Conservation (phyloP, 2,888 invertebrate genomes). For the Carcina quercana region DNA sequence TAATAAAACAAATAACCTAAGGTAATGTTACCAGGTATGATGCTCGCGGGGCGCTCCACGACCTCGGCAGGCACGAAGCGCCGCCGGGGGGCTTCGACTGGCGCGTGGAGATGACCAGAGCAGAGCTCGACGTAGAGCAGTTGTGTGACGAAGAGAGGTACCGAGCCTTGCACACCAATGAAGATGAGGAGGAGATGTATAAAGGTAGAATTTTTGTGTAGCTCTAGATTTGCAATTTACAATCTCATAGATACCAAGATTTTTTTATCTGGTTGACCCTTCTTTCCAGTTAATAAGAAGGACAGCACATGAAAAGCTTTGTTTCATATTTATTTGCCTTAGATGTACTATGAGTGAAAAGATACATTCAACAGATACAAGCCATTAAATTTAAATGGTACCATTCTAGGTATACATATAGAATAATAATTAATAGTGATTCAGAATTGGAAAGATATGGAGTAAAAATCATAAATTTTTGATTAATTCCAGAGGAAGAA, state of each 20-base stretch:
- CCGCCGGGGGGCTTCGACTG: conserved; percentile 81
- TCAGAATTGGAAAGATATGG: too few species aligned
- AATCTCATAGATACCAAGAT: background rate
- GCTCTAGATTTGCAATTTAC: background rate
- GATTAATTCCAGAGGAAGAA: conserved; percentile 91
- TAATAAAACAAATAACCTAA: too few species aligned
- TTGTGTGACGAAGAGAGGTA: conserved; percentile 97
- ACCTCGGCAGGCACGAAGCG: conserved; percentile 86
- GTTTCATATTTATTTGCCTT: too few species aligned
- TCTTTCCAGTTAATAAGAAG: too few species aligned
- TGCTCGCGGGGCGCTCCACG: conserved; percentile 92
- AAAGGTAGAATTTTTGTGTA: conserved; percentile 79
- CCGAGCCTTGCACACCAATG: conserved; percentile 88
- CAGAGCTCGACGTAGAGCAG: conserved; percentile 88
- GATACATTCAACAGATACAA: too few species aligned
- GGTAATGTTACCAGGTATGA: conserved; percentile 93
- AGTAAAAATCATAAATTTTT: too few species aligned
- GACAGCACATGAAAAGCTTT: too few species aligned
- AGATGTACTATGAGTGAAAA: too few species aligned
- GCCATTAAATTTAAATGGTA: too few species aligned
- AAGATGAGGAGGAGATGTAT: conserved; percentile 91
- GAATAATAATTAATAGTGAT: too few species aligned
- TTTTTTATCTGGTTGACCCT: too few species aligned
- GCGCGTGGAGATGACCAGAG: conserved; percentile 78
- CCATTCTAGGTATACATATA: too few species aligned